Base-by-base conservation (phyloP, 2,888 invertebrate genomes). In the Phyllotreta striolata region DNA sequence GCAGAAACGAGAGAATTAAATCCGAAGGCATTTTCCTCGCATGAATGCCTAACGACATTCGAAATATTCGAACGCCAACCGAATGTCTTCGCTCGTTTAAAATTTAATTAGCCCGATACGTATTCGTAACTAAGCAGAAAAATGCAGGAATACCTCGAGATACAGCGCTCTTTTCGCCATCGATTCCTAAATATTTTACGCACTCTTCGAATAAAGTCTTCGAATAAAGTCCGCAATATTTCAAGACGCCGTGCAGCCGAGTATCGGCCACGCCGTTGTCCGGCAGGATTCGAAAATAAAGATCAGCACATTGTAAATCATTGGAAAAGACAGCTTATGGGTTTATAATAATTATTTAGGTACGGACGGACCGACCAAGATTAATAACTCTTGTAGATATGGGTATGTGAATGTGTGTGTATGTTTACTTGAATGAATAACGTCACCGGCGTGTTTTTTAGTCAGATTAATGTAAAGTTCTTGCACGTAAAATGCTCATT, bases 291-390 rank as follows among this genome's bases (percentile, higher is more conserved):
- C 55, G 59, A 63, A 65, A 59, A 66, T 66, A 66, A 71, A 69
- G 69, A 68, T 69, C 69, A 64, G 67, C 69, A 71, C 68, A 52
- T 69, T 51, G 59, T 71, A 71, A 66, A 69, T 71, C 69, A 69
- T 51, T 13, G 39, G 13, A 12, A 59, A 55, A 51, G 63, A 66
- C 57, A 62, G 52, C 51, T 55, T 59, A 58, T 55, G 51, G 43
- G 61, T 63, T 61, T 40, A 63, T 51, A 63, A 66, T 63, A 51
- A 61, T 61, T 60, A 61, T 64, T 56, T 54, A 56, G 60, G 61
- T 56, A 60, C 14, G 46, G 46, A 57, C 41, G 54, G 4, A 54
- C 14, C 46, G 54, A 44, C 41, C 52, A 52, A 54, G 60, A 60
- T 60, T 54, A 60, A 46, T 54, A 54, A 54, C 54, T 14, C 24